Base-by-base conservation (phyloP, 2,888 invertebrate species). In the Protonemura montana region DNA sequence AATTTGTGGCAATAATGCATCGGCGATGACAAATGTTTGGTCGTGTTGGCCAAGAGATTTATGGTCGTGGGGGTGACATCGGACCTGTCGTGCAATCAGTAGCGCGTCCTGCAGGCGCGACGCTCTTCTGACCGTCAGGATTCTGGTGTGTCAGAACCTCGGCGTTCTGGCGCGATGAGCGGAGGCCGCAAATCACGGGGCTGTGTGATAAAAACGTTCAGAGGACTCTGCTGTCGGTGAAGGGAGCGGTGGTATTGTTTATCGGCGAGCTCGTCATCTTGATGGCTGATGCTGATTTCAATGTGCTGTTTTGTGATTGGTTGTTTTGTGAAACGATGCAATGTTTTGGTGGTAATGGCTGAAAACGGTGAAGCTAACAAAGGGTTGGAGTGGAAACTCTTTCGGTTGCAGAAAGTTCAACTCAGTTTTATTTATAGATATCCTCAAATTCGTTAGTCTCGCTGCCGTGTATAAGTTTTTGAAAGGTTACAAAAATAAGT, bases 1-100 rank as follows among this genome's bases (percentile, higher is more conserved):
- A 78, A 78, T 78, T 78, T 78, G 78, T 28, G 28, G 28, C 26
- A 78, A 78, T 78, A 78, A 27, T 78, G 28, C 78, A 27, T 28
- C 10, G 28, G 27, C 27, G 78, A 27, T 78, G 78, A 78, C 78
- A 78, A 78, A 78, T 78, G 78, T 10, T 78, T 13, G 78, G 78
- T 27, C 25, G 28, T 26, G 78, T 78, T 78, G 78, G 28, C 3
- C 27, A 25, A n/a, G 78, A 13, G 78, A 78, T 78, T 78, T 78
- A 78, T 78, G 26, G 78, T 78, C 78, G 13, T 21, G 16, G 59
- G 2, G 16, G 59, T 59, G 59, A 59, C 59, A 59, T 59, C 21
- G 21, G 59, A 59, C 59, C 59, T 59, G 59, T 59, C 59, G 13
- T 2, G 16, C 59, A 59, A 59, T 59, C 59, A 59, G 59, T 10